Evolutionary conservation across 2,888 invertebrate species (phyloP).

Genomic region (Patella ulyssiponensis): DNA sequence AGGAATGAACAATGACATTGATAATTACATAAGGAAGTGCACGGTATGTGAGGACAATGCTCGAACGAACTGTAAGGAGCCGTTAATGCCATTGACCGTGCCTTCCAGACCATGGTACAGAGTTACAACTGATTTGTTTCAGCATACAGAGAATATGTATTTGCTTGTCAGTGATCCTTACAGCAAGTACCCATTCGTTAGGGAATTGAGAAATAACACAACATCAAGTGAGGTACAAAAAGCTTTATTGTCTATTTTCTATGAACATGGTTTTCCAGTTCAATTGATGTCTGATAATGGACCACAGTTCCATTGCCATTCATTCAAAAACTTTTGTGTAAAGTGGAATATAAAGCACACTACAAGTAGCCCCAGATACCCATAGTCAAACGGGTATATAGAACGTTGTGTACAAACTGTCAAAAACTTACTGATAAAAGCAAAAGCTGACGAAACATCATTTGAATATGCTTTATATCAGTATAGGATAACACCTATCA

Average conservation of each 20-base stretch:
- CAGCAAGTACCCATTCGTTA: not conserved
- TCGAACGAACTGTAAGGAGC: not conserved
- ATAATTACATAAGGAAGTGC: not conserved
- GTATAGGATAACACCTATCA: not conserved
- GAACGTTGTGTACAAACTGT: not conserved
- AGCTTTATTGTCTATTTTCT: not conserved
- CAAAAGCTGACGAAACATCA: not conserved
- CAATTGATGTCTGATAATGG: not conserved
- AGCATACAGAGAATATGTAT: not conserved
- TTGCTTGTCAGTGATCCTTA: not conserved
- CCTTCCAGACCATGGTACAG: not conserved
- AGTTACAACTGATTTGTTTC: not conserved
- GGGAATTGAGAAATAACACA: not conserved
- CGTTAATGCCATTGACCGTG: not conserved
- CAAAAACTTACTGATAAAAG: not conserved
- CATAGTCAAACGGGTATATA: not conserved
- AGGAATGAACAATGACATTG: slow-evolving; percentile 7
- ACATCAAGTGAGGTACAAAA: not conserved
- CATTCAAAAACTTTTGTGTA: slow-evolving; percentile 5
- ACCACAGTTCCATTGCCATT: not conserved
- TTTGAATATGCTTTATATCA: not conserved
- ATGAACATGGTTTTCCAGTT: slow-evolving; percentile 3
- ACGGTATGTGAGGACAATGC: not conserved
- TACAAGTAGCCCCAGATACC: not conserved
- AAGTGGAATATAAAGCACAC: not conserved